A percentile compares a stretch with the other conserved stretches of the same genome.
These are phyloP conservation scores for Grallaria varia DNA, from an alignment of 2,113 vertebrate genomes.

Conservation along the genomic window DNA sequence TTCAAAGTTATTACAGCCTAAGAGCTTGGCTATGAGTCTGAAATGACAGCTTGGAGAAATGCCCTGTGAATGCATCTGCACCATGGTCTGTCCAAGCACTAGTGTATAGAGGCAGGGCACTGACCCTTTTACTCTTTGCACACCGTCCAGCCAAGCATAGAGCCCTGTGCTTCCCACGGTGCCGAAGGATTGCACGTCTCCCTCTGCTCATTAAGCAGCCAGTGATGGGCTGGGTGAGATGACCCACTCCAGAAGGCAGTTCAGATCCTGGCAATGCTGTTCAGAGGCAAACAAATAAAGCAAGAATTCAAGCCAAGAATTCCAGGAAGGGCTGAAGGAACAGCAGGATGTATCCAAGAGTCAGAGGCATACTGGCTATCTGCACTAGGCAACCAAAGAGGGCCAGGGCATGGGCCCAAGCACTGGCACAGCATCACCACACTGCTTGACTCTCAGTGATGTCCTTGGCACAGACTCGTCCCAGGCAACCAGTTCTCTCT, in stretches of 20 bases:
- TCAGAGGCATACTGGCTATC: not conserved
- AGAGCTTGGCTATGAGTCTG: not conserved
- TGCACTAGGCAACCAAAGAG: not conserved
- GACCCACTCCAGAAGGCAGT: not conserved
- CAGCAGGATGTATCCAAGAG: not conserved
- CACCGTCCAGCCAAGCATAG: not conserved
- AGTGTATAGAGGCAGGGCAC: not conserved
- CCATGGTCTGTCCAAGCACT: not conserved
- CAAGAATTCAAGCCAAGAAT: constrained; percentile 5
- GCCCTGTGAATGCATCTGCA: not conserved
- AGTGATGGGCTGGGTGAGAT: not conserved
- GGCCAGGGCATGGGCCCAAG: not conserved
- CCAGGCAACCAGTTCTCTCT: not conserved
- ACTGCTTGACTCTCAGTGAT: not conserved
- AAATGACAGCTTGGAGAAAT: not conserved
- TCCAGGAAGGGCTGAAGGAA: constrained; percentile 26
- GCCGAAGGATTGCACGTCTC: fast-evolving
- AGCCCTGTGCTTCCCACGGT: fast-evolving
- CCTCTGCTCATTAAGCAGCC: not conserved
- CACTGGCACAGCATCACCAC: not conserved
- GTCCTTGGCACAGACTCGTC: not conserved
- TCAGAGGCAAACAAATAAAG: constrained; percentile 14
- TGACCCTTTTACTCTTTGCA: not conserved
- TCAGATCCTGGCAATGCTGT: not conserved
- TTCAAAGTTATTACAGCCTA: not conserved